Base-by-base conservation (phyloP, 1,140 invertebrate species). In the Bombus confusus region DNA sequence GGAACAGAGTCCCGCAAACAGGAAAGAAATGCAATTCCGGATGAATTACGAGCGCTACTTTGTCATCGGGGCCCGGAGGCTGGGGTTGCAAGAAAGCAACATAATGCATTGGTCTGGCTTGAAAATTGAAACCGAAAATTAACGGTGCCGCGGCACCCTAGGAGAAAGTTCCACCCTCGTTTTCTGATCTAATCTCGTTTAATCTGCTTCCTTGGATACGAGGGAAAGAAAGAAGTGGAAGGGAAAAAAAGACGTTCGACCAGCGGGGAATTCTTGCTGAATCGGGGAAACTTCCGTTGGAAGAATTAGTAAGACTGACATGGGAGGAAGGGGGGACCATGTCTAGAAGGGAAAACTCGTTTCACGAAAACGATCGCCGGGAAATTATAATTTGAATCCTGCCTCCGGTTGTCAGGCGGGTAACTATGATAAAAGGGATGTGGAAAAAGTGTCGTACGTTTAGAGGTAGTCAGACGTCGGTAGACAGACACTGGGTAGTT, bases 11-110 rank as follows among this genome's bases (percentile, higher is more conserved):
- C 12, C 28, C 18, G 73, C 59, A 71, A 76, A 74, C 73, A 41
- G 59, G 80, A 91, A 91, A 91, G 85, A 91, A 91, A 91, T 66
- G 83, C 84, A 91, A 91, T 91, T 91, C 83, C 83, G 37, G 57
- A 62, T 91, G 90, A 91, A 69, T 91, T 91, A 91, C 72, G 87
- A 86, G 81, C 80, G 74, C 47, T 80, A 87, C 69, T 91, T 91
- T 91, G 88, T 91, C 90, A 91, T 85, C 74, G 85, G 43, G 10
- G 47, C 64, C 69, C 4, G 18, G 47, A 52, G 47, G 47, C 47
- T 22, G 47, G 13, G 25, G n/a, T 12, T 15, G 66, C 34, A 82
- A 82, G 68, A 81, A 85, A 64, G 47, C 73, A 73, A 88, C 84
- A 88, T 89, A 88, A 88, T 82, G 80, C 74, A 89, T 80, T n/a